These are phyloP conservation scores for Sylvilagus bachmani DNA, from an alignment of 2,113 vertebrate species.

Conservation along the genomic window DNA sequence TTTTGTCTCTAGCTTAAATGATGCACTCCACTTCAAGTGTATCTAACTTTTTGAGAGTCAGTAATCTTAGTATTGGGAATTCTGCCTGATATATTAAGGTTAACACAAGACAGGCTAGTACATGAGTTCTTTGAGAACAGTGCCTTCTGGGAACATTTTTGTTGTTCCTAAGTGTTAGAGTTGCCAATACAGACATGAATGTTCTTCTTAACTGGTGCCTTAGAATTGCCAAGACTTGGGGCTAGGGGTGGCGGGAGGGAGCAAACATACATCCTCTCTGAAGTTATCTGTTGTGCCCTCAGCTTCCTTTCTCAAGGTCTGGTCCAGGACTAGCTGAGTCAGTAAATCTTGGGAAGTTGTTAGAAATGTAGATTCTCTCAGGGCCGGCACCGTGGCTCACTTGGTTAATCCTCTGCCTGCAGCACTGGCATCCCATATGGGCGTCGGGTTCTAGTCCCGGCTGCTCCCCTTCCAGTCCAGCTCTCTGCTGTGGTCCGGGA, in stretches of 20 bases:
- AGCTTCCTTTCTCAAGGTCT: neutral
- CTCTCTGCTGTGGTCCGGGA: too few species aligned
- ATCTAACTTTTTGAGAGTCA: conserved; percentile 47
- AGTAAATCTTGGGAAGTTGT: neutral
- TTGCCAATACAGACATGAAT: neutral
- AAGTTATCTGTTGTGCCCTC: neutral
- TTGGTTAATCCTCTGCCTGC: too few species aligned
- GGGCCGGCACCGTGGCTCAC: too few species aligned
- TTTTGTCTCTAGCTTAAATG: conserved; percentile 52
- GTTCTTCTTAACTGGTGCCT: conserved; percentile 54
- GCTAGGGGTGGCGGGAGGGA: neutral
- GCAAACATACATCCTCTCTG: neutral
- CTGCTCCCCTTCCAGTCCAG: too few species aligned
- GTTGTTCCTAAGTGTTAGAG: neutral
- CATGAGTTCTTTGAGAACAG: conserved; percentile 37
- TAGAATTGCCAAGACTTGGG: conserved; percentile 34
- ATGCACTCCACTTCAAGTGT: too few species aligned
- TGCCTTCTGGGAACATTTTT: conserved; percentile 51
- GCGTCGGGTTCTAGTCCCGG: too few species aligned
- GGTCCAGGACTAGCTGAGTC: neutral
- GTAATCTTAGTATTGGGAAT: conserved; percentile 45
- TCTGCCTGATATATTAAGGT: conserved; percentile 45
- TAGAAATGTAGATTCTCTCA: too few species aligned
- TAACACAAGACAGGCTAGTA: neutral
- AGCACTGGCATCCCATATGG: too few species aligned